Evolutionary conservation across 2,888 invertebrate genomes (phyloP).

Genomic region (Eupithecia pulchellata): DNA sequence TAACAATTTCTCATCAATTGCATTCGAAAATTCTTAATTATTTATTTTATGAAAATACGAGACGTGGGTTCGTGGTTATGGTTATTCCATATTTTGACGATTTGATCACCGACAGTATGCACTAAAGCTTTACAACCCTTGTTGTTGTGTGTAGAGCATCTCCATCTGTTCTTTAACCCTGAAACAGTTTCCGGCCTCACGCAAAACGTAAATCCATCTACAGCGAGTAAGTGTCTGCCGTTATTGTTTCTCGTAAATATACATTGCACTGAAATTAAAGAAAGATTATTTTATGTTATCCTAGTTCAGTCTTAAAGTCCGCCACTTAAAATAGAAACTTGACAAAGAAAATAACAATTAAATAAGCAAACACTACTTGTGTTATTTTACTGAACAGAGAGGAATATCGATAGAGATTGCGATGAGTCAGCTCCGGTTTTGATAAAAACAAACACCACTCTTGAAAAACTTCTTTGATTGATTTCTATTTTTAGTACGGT

Average conservation of each 20-base stretch:
- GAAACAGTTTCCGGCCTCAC: neutral
- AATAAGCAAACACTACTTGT: too few relatives aligned
- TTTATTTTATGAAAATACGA: neutral
- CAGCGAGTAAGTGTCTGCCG: neutral
- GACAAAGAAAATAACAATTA: too few relatives aligned
- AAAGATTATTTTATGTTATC: too few relatives aligned
- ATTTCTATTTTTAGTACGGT: too few relatives aligned
- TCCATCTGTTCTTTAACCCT: neutral
- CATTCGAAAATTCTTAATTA: neutral
- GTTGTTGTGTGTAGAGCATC: constrained; percentile 5
- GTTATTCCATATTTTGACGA: neutral
- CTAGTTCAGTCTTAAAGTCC: too few relatives aligned
- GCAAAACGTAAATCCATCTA: constrained; percentile 7
- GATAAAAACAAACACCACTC: too few relatives aligned
- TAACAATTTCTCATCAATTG: neutral
- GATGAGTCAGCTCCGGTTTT: too few relatives aligned
- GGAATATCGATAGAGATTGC: too few relatives aligned
- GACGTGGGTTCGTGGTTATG: neutral
- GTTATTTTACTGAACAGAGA: too few relatives aligned
- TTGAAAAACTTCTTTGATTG: too few relatives aligned
- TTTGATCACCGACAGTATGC: neutral
- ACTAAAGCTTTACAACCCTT: neutral
- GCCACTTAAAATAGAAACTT: too few relatives aligned
- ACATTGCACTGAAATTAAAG: neutral
- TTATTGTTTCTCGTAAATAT: neutral